phyloP scores from a whole-genome alignment of 2,797 vertebrate genomes.

The Coregonus ussuriensis region DNA sequence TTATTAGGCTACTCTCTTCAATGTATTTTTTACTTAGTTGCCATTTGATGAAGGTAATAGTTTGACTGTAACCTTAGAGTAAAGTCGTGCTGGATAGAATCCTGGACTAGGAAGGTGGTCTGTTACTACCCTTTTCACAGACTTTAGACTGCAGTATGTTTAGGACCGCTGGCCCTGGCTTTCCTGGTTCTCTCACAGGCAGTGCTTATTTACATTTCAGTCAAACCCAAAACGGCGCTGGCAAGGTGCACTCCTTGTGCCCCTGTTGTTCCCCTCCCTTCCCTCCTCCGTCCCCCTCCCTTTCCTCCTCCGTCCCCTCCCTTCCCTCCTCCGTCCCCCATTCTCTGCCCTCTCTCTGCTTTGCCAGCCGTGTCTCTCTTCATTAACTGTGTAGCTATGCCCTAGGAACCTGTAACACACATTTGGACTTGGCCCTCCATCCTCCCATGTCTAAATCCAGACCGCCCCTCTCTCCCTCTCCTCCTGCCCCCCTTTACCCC shows the following conservation, averaged over 20 bases:
- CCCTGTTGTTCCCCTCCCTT: slow-evolving; percentile 24
- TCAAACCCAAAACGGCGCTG: slow-evolving; percentile 48
- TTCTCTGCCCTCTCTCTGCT: slow-evolving; percentile 15
- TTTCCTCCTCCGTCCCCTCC: slow-evolving; percentile 12
- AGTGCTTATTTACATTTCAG: slow-evolving; percentile 57
- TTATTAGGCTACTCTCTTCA: background rate
- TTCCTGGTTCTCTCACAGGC: slow-evolving; percentile 42
- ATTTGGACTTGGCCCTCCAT: slow-evolving; percentile 42
- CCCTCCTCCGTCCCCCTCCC: slow-evolving; percentile 11
- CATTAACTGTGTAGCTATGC: slow-evolving; percentile 43
- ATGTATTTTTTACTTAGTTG: background rate
- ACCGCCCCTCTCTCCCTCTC: slow-evolving; percentile 40
- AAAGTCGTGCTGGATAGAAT: slow-evolving; percentile 54
- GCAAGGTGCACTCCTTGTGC: slow-evolving; percentile 53
- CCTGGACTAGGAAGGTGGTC: slow-evolving; percentile 50
- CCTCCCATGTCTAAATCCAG: slow-evolving; percentile 37
- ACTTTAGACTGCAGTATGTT: slow-evolving; percentile 45
- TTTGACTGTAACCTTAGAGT: background rate
- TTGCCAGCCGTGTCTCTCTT: slow-evolving; percentile 59
- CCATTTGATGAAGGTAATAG: background rate
- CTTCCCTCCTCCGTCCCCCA: slow-evolving; percentile 3
- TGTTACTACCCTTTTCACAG: slow-evolving; percentile 28
- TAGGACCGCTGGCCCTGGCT: slow-evolving; percentile 50
- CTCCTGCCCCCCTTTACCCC: slow-evolving; percentile 40
- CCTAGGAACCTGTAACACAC: slow-evolving; percentile 42